Evolutionary conservation across 2,797 vertebrate species (phyloP), one percentile per base, ranked within the genome.

Genomic region (Sebastes paucispinis): DNA sequence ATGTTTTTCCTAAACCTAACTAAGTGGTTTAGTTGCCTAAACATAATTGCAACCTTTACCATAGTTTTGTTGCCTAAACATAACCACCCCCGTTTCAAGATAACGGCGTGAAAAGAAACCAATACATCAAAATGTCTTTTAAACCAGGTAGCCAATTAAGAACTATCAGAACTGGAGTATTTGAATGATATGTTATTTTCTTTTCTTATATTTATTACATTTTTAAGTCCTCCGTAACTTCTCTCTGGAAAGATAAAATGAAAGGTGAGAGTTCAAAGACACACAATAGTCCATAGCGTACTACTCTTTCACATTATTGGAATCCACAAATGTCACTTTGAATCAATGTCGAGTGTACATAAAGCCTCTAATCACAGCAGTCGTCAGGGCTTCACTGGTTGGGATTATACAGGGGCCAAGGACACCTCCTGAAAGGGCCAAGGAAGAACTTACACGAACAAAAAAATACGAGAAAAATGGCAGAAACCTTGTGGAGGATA

Each of bases 301-400:
- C 39, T 29, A 2, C 22, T 58, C 34, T 73, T 63, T 52, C 14
- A 34, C 50, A 39, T 20, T 13, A 27, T 31, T 16, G 8, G 4
- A 31, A 25, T 24, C 22, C 27, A 12, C 5, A 22, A 69, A 78
- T 69, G 75, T 65, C 29, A 55, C 71, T 55, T 65, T 1, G 6
- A 63, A 29, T 72, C 72, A 72, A 25, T 36, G 31, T 79, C 39
- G 43, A 67, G 52, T 65, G 22, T 47, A 73, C 68, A 39, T n/a
- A 32, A 62, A 77, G 64, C 62, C 69, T 8, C 52, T 14, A 66
- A 69, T 58, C 70, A 54, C 52, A 69, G 58, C 31, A 16, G 6
- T 20, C 69, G 34, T 63, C 27, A 20, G 9, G 3, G 24, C 39
- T 54, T 63, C 50, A 43, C 2, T 10, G 16, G 57, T 68, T 75